phyloP scores from a whole-genome alignment of 2,797 vertebrate genomes.

The Pristis pectinata region DNA sequence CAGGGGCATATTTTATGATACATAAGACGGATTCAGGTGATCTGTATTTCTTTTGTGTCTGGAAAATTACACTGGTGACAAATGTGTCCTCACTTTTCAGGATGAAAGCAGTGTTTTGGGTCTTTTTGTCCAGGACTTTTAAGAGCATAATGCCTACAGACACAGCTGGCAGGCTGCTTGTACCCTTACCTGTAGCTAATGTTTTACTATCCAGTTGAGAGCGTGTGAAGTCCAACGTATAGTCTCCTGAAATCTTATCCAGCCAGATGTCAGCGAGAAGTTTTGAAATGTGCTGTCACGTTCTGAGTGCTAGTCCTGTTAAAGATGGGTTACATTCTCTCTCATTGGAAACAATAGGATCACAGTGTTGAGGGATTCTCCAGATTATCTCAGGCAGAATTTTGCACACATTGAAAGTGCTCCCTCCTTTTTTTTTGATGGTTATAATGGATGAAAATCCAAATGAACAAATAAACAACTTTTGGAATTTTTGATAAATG shows the following conservation, averaged over 20 bases:
- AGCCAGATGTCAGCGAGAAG: not conserved
- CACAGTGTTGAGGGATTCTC: not conserved
- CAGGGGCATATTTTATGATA: conserved; percentile 4
- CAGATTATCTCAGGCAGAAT: not conserved
- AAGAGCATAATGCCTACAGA: conserved; percentile 13
- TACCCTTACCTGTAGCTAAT: not conserved
- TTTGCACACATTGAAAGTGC: not conserved
- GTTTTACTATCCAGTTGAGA: not conserved
- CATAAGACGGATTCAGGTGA: conserved; percentile 16
- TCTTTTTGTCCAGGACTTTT: conserved; percentile 3
- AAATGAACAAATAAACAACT: not conserved
- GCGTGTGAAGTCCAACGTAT: not conserved
- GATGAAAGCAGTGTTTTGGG: conserved; percentile 34
- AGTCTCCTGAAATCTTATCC: not conserved
- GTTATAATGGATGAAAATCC: not conserved
- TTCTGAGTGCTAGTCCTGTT: not conserved
- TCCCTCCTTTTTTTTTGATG: not conserved
- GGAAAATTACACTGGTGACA: conserved; percentile 21
- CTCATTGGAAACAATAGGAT: not conserved
- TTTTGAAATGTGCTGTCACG: conserved; percentile 20
- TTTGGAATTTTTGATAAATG: not conserved
- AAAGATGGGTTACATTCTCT: not conserved
- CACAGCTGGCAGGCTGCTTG: not conserved
- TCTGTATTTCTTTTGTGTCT: conserved; percentile 16
- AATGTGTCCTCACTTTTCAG: conserved; percentile 35